phyloP scores from a whole-genome alignment of 2,888 invertebrate species.

The Odontocerum albicorne region DNA sequence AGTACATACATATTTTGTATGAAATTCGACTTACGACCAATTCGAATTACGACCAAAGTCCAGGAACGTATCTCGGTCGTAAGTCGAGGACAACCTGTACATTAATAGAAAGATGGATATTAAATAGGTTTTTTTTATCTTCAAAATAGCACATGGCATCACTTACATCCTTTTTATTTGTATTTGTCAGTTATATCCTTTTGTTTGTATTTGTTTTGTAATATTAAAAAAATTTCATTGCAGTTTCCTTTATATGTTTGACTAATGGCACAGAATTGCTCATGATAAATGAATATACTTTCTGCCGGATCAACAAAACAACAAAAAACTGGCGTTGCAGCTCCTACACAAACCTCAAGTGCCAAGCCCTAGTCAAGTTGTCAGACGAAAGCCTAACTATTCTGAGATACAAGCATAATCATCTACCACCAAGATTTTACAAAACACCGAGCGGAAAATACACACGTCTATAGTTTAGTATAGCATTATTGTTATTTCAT shows the following conservation, averaged over 20 bases:
- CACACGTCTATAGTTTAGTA: background rate
- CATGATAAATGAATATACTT: background rate
- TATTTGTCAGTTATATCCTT: too few relatives aligned
- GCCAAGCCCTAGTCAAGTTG: background rate
- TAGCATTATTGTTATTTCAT: background rate
- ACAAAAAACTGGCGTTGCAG: conserved; percentile 6
- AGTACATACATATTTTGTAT: conserved; percentile 17
- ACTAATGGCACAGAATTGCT: background rate
- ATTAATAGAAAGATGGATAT: too few relatives aligned
- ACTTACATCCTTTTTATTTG: too few relatives aligned
- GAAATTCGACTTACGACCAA: conserved; percentile 27
- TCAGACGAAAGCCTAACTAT: conserved; percentile 16
- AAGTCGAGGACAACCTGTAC: too few relatives aligned
- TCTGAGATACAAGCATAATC: conserved; percentile 44
- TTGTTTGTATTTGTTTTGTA: too few relatives aligned
- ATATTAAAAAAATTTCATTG: background rate
- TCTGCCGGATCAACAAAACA: background rate
- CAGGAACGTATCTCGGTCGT: conserved; percentile 15
- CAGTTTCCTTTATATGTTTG: background rate
- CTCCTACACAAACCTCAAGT: conserved; percentile 3
- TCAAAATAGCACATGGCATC: too few relatives aligned
- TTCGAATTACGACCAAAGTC: conserved; percentile 15
- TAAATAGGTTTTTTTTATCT: too few relatives aligned
- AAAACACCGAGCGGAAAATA: conserved; percentile 10
- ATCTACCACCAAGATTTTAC: conserved; percentile 46